phyloP scores from a whole-genome alignment of 2,888 invertebrate genomes.

The Acleris sparsana region DNA sequence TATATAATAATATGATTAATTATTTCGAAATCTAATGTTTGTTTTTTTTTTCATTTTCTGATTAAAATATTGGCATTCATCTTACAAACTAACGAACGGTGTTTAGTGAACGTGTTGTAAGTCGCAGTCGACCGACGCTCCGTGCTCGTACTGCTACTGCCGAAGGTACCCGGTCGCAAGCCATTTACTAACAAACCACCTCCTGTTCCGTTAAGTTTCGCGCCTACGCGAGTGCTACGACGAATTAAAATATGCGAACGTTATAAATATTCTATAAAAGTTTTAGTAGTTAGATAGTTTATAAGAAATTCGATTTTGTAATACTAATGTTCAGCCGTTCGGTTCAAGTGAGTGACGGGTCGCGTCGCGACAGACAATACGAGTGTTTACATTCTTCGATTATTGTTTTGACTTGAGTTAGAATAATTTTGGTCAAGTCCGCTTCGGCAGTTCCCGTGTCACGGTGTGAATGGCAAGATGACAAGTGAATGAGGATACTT shows the following conservation, averaged over 20 bases:
- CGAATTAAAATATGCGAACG: slow-evolving; percentile 63
- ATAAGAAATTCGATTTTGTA: slow-evolving; percentile 73
- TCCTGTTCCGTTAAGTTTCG: slow-evolving; percentile 49
- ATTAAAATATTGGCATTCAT: slow-evolving; percentile 82
- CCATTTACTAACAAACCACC: slow-evolving; percentile 50
- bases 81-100: slow-evolving; percentile 75
- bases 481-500: slow-evolving; percentile 70
- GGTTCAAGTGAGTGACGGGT: slow-evolving; percentile 47
- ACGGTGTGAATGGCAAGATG: slow-evolving; percentile 50
- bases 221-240: slow-evolving; percentile 65
- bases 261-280: slow-evolving; percentile 74
- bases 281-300: slow-evolving; percentile 70
- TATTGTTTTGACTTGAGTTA: slow-evolving; percentile 1
- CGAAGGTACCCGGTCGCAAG: slow-evolving; percentile 53
- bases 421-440: background rate
- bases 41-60: slow-evolving; percentile 62
- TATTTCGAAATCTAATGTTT: slow-evolving; percentile 77
- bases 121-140: slow-evolving; percentile 49
- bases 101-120: slow-evolving; percentile 47
- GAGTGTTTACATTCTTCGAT: background rate
- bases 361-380: slow-evolving; percentile 18
- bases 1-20: slow-evolving; percentile 77
- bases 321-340: slow-evolving; percentile 58
- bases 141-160: slow-evolving; percentile 49
- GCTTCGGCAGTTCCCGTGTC: slow-evolving; percentile 41